These are phyloP conservation scores for Sphecodes monilicornis DNA, from an alignment of 2,888 invertebrate genomes.

Conservation along the genomic window DNA sequence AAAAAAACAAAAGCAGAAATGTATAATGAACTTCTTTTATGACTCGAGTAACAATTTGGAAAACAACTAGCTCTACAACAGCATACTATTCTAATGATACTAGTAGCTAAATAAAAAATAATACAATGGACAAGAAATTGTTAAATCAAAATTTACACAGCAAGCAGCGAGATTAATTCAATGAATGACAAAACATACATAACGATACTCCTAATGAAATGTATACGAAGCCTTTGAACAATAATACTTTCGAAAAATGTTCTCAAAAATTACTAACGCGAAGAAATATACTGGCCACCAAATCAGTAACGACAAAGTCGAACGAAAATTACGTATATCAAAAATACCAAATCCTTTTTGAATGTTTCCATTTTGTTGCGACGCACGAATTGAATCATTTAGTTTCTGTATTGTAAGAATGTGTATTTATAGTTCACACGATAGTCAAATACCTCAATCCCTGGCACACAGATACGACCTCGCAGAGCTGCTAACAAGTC, in stretches of 20 bases:
- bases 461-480: constrained; percentile 87
- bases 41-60: neutral
- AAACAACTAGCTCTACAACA: constrained; percentile 9
- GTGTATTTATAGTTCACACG: constrained; percentile 29
- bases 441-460: constrained; percentile 84
- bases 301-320: neutral
- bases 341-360: neutral
- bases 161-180: neutral
- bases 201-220: neutral
- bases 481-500: constrained; percentile 87
- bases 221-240: neutral
- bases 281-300: neutral
- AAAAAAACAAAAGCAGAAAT: neutral
- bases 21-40: neutral
- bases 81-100: constrained; percentile 26
- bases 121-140: neutral
- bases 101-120: constrained; percentile 17
- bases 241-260: neutral
- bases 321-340: neutral
- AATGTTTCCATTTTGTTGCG: neutral
- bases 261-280: neutral
- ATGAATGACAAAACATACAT: neutral
- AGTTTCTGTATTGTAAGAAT: neutral
- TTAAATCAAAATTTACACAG: neutral
- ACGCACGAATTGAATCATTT: neutral